A percentile compares a stretch with the other conserved stretches of the same genome.
Evolutionary conservation across 2,113 vertebrate species (phyloP).

Genomic region (Anhinga anhinga): DNA sequence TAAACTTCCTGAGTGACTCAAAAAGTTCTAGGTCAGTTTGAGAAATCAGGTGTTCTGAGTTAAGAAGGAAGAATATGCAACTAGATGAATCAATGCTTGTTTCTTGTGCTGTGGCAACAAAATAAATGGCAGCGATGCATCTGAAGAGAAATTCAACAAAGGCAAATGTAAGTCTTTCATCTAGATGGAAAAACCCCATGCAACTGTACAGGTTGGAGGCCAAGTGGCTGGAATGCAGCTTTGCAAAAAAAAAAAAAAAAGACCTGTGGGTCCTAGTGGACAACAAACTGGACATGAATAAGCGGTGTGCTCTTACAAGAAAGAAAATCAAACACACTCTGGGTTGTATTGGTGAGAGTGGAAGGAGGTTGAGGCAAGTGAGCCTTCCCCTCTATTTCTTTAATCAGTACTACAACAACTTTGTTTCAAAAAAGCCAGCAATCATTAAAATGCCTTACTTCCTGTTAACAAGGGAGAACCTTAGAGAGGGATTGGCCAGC

Average conservation of each 20-base stretch:
- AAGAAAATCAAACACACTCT: background rate
- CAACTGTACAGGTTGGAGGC: background rate
- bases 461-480: background rate
- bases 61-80: background rate
- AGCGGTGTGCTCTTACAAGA: background rate
- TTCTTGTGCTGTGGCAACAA: background rate
- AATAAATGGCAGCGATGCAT: background rate
- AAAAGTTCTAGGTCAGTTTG: background rate
- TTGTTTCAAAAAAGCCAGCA: background rate
- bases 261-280: background rate
- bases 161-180: background rate
- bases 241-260: background rate
- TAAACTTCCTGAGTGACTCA: background rate
- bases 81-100: background rate
- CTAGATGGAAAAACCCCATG: background rate
- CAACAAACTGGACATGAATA: background rate
- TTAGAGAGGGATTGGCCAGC: background rate
- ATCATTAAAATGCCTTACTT: background rate
- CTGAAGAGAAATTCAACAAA: background rate
- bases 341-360: background rate
- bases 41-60: background rate
- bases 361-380: background rate
- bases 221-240: background rate
- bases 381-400: background rate
- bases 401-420: background rate